phyloP scores from a whole-genome alignment of 1,140 invertebrate genomes.

The Neuroterus valhalla region DNA sequence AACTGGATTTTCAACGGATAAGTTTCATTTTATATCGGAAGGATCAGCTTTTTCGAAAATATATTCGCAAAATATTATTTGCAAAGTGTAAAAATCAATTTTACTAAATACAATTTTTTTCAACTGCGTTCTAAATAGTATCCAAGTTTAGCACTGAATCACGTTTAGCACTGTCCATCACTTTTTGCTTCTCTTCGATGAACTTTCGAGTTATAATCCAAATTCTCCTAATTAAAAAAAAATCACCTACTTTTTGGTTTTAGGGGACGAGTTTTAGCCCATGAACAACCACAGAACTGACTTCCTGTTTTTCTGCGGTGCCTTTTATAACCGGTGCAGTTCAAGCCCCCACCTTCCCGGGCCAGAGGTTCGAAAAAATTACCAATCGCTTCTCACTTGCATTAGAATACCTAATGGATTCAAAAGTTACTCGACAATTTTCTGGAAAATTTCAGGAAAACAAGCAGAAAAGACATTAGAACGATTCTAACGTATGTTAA shows the following conservation, averaged over 20 bases:
- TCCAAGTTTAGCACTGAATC: neutral
- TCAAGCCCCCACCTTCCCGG: constrained; percentile 50
- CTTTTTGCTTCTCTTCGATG: constrained; percentile 36
- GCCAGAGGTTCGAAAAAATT: constrained; percentile 48
- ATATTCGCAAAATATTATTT: neutral
- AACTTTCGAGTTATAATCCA: neutral
- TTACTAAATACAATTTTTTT: too few species aligned
- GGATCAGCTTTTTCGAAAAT: neutral
- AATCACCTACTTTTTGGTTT: constrained; percentile 57
- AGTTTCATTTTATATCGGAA: too few species aligned
- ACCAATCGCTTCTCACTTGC: constrained; percentile 47
- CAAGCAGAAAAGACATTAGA: neutral
- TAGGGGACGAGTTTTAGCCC: constrained; percentile 53
- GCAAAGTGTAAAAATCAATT: neutral
- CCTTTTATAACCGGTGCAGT: constrained; percentile 66
- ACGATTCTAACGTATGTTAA: too few species aligned
- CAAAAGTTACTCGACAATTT: constrained; percentile 51
- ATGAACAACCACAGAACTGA: constrained; percentile 69
- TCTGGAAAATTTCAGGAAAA: constrained; percentile 1
- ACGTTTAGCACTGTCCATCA: neutral
- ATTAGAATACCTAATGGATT: constrained; percentile 62
- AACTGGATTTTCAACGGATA: too few species aligned
- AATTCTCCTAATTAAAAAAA: constrained; percentile 40
- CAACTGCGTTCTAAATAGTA: neutral
- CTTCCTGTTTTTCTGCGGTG: constrained; percentile 32